Base-by-base conservation (phyloP, 2,113 vertebrate species). In the Pavo muticus region DNA sequence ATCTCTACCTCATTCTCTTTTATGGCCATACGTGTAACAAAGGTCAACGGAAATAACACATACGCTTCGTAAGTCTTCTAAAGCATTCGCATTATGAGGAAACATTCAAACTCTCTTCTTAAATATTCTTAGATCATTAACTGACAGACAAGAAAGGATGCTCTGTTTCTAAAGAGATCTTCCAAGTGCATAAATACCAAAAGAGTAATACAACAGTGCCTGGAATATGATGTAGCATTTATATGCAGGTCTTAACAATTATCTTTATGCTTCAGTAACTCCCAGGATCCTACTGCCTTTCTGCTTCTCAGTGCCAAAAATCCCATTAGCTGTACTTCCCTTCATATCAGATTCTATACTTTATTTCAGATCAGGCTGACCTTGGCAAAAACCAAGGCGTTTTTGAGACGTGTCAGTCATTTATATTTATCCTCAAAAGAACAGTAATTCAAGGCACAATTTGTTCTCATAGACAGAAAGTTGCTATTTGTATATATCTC, bases 271-370 rank as follows among this genome's bases (percentile, higher is more conserved):
- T 82, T 52, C 68, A 80, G 30, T 44, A 18, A 14, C 20, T 45
- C 30, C 45, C 10, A 80, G 54, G 42, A 59, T 87, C 54, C n/a
- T 61, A 32, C 44, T 94, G 60, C 16, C 37, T 69, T 82, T 91
- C 54, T 94, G 81, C 23, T 30, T 82, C 44, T 90, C n/a, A 54
- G 27, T 69, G 88, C 71, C 90, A 91, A 91, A 91, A 90, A 39
- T 59, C 30, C 44, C 35, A 90, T 81, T 90, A 80, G 59, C 52
- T 78, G 5, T 30, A 87, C 73, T 89, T 89, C 14, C 27, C 47
- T 82, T 87, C 50, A 14, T n/a, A 68, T 50, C 71, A 64, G 35
- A 94, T 63, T 60, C 50, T 73, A 85, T 19, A 39, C 19, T 59
- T 88, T 37, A 80, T 48, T 91, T 85, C 81, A 96, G 48, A 92